Base-by-base conservation (phyloP, 2,113 vertebrate species). In the Neodon shergylaensis region DNA sequence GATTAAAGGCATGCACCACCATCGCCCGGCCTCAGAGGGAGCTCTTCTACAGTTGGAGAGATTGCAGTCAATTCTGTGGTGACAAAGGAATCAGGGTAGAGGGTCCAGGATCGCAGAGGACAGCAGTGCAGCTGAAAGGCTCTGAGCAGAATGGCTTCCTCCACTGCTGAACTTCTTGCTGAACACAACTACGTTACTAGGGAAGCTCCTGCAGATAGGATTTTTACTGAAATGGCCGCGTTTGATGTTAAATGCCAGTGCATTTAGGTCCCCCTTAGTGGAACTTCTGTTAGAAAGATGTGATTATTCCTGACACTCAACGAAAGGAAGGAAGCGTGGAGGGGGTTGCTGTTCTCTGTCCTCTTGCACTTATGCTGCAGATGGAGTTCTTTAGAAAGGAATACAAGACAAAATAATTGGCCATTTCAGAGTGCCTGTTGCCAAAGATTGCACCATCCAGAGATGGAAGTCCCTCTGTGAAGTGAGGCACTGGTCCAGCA, bases 361-460 rank as follows among this genome's bases (percentile, higher is more conserved):
- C 24, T 63, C 68, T 16, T 76, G 26, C 3, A 47, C 39, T 68
- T 90, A 76, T 8, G 10, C 61, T 79, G 39, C 3, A 89, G 3
- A 68, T 63, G 17, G 36, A 77, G 49, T 81, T 65, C 88, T 83
- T 4, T 61, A 86, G 19, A 93, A 92, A 92, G 42, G 7, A 72
- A 68, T 83, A 83, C 33, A 52, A 85, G 61, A 86, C 72, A 83
- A 65, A 73, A 87, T 65, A 21, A 49, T 78, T 83, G 77, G 47
- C 24, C 84, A 24, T 87, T 88, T 94, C 52, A 92, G 47, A 78
- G 11, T 68, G 89, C n/a, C 47, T 93, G 58, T 70, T 73, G 36
- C 39, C 70, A 74, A 83, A 54, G 9, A 26, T 9, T 63, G 13
- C 70, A n/a, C 61, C 26, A 77, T 52, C 81, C 39, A 44, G 74